Evolutionary conservation across 2,797 vertebrate species (phyloP).

Genomic region (Rhabdophis nuchalis): DNA sequence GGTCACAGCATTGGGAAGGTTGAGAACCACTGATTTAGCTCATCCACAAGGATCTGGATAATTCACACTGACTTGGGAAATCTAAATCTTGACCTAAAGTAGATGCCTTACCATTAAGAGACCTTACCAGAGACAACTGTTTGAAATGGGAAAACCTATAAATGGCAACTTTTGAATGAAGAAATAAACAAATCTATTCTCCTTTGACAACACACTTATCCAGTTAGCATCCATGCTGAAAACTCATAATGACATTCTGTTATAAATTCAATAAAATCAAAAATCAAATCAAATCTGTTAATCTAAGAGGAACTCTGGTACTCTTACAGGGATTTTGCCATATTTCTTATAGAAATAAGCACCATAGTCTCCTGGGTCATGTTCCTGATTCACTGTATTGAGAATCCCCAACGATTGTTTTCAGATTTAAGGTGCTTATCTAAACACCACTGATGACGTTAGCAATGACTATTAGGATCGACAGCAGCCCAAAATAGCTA

Average conservation of each 20-base stretch:
- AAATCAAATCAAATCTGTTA: too few relatives aligned
- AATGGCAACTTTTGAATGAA: neutral
- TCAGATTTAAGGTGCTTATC: neutral
- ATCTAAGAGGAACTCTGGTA: neutral
- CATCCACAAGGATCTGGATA: neutral
- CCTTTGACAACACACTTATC: neutral
- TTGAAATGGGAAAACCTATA: neutral
- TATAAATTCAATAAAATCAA: too few relatives aligned
- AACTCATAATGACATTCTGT: neutral
- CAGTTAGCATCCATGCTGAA: neutral
- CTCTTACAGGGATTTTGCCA: neutral
- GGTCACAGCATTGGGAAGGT: too few relatives aligned
- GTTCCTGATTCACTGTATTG: neutral
- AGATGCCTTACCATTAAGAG: neutral
- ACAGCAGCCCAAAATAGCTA: neutral
- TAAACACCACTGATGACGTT: neutral
- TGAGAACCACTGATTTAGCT: too few relatives aligned
- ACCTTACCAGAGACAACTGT: neutral
- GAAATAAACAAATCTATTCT: neutral
- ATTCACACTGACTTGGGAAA: neutral
- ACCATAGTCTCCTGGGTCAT: neutral
- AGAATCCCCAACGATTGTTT: neutral
- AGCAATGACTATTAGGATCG: accelerated
- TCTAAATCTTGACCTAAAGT: neutral
- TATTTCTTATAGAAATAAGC: neutral